These are phyloP conservation scores for Heterodera filipjevi DNA, from an alignment of 2,888 invertebrate genomes.

Conservation along the genomic window DNA sequence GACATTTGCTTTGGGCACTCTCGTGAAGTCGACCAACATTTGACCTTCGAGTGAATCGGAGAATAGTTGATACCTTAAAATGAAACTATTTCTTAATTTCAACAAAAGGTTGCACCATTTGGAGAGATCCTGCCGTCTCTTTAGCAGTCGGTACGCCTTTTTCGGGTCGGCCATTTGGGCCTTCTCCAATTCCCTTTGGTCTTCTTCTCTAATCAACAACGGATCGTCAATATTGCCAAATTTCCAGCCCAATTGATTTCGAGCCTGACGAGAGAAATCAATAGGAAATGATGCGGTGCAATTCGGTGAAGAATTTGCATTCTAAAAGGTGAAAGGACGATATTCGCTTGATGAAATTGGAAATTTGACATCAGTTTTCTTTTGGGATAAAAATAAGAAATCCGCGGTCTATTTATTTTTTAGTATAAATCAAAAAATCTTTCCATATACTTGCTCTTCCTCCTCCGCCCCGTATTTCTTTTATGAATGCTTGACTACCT, in stretches of 20 bases:
- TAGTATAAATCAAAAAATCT: too few species aligned
- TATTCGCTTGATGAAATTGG: too few species aligned
- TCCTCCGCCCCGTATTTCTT: too few species aligned
- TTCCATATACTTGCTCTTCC: too few species aligned
- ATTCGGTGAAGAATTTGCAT: neutral
- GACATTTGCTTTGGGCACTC: slow-evolving; percentile 54
- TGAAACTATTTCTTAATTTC: too few species aligned
- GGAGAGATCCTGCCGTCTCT: slow-evolving; percentile 18
- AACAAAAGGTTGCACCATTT: slow-evolving; percentile 15
- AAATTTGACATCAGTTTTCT: too few species aligned
- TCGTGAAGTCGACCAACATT: slow-evolving; percentile 61
- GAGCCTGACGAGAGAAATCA: slow-evolving; percentile 50
- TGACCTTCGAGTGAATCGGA: slow-evolving; percentile 62
- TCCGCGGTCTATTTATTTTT: too few species aligned
- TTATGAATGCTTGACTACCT: slow-evolving; percentile 5
- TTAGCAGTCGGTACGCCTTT: slow-evolving; percentile 16
- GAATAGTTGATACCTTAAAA: slow-evolving; percentile 57
- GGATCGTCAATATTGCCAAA: slow-evolving; percentile 53
- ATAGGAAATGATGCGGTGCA: neutral
- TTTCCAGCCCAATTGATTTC: slow-evolving; percentile 50
- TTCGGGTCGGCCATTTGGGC: slow-evolving; percentile 42
- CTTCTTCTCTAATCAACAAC: slow-evolving; percentile 48
- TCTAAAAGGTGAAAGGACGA: neutral
- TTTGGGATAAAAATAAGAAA: too few species aligned
- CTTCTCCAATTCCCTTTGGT: slow-evolving; percentile 29